Base-by-base conservation (phyloP, 2,888 invertebrate genomes). In the Ophraella communa region DNA sequence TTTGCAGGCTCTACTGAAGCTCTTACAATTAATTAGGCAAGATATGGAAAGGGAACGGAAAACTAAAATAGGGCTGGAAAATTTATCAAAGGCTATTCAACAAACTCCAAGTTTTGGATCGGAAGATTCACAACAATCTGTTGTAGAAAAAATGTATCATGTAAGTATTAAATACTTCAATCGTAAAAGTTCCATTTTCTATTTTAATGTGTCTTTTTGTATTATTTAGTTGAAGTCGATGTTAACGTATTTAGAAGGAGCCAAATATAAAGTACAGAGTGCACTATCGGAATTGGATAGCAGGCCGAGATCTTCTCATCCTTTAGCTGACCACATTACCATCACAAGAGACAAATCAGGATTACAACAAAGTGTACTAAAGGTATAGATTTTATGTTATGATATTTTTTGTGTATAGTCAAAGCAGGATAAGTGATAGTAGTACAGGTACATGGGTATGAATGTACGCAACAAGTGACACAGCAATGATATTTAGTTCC, bases 161-260 rank as follows among this genome's bases (percentile, higher is more conserved):
- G 95, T 95, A 84, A 85, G 89, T 83, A 67, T 5, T 5, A 54
- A n/a, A n/a, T n/a, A n/a, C n/a, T n/a, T n/a, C n/a, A n/a, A n/a
- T n/a, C n/a, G n/a, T n/a, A n/a, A n/a, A n/a, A n/a, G n/a, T n/a
- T n/a, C n/a, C n/a, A n/a, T n/a, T n/a, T n/a, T n/a, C n/a, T n/a
- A n/a, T n/a, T n/a, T n/a, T n/a, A n/a, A n/a, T n/a, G n/a, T n/a
- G n/a, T n/a, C n/a, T n/a, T n/a, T n/a, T n/a, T n/a, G n/a, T n/a
- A n/a, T n/a, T n/a, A n/a, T 84, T 84, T 82, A 96, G 96, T 94
- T 96, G 87, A 90, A 92, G 78, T 93, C 95, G 18, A 95, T 95
- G 93, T 84, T 96, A 71, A 91, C 94, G 11, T 96, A 95, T 80
- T 84, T 96, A 76, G 96, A 96, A 82, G 96, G 95, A 3, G 91